These are phyloP conservation scores for Dasypogon diadema DNA, from an alignment of 2,888 invertebrate genomes.

Conservation along the genomic window DNA sequence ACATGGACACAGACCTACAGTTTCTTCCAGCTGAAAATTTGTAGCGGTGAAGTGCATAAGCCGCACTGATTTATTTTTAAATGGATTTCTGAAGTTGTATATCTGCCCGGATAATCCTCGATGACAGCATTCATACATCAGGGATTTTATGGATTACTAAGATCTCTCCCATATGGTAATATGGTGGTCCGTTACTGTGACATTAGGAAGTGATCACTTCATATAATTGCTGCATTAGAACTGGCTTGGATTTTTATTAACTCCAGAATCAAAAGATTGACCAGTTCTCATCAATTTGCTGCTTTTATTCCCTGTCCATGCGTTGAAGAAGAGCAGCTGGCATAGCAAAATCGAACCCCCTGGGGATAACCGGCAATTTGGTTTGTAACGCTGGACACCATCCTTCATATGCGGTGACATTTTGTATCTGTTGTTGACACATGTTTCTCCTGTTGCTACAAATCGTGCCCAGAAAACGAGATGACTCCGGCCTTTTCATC, in stretches of 20 bases:
- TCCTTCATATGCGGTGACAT: slow-evolving; percentile 46
- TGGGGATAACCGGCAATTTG: slow-evolving; percentile 51
- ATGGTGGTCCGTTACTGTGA: background rate
- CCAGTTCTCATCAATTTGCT: background rate
- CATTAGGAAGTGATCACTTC: background rate
- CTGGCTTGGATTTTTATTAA: background rate
- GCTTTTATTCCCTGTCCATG: background rate
- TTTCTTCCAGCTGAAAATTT: slow-evolving; percentile 44
- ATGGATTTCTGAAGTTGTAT: slow-evolving; percentile 51
- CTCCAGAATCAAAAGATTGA: background rate
- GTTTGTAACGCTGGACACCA: slow-evolving; percentile 14
- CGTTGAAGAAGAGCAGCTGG: background rate
- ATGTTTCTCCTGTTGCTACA: slow-evolving; percentile 23
- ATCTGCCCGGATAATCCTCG: slow-evolving; percentile 48
- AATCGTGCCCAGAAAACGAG: slow-evolving; percentile 25
- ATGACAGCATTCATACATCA: slow-evolving; percentile 56
- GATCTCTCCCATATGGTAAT: slow-evolving; percentile 50
- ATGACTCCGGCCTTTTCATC: slow-evolving; percentile 16
- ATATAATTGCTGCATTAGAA: background rate
- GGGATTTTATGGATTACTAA: slow-evolving; percentile 52
- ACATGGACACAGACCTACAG: background rate
- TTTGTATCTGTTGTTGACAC: slow-evolving; percentile 40
- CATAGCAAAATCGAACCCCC: slow-evolving; percentile 27
- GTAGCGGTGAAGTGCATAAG: slow-evolving; percentile 46
- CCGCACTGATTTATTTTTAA: slow-evolving; percentile 55